phyloP scores from a whole-genome alignment of 2,888 invertebrate genomes.

The Pollenia amentaria region DNA sequence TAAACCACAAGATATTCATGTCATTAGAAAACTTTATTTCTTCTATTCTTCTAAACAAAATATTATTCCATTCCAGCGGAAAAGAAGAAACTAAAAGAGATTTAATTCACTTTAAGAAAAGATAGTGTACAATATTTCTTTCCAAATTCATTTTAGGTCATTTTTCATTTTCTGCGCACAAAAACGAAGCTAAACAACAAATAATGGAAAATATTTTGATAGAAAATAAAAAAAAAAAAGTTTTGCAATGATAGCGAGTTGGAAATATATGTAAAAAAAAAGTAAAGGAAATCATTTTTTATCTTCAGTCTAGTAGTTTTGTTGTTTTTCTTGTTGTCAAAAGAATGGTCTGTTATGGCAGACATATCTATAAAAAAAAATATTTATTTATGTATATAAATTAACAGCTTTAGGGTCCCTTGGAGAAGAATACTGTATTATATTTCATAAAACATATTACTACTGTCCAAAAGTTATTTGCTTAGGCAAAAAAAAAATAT shows the following conservation, averaged over 20 bases:
- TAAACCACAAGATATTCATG: constrained; percentile 57
- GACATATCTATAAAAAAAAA: too few species aligned
- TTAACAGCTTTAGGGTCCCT: background rate
- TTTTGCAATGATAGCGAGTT: constrained; percentile 9
- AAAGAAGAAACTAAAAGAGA: background rate
- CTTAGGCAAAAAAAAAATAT: too few species aligned
- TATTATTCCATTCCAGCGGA: background rate
- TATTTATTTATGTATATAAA: background rate
- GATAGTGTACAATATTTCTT: background rate
- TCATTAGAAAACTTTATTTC: constrained; percentile 40
- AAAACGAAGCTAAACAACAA: background rate
- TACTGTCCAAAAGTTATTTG: too few species aligned
- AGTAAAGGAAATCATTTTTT: background rate
- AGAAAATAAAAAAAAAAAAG: constrained; percentile 1
- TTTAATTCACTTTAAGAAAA: background rate
- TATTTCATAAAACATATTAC: too few species aligned
- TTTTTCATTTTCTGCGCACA: constrained; percentile 39
- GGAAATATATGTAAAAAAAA: constrained; percentile 4
- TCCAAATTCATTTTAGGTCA: constrained; percentile 20
- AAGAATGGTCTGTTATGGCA: too few species aligned
- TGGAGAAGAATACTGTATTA: background rate
- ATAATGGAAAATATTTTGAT: constrained; percentile 5
- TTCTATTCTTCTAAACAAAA: constrained; percentile 22
- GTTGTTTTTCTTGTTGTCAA: background rate
- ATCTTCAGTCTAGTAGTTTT: constrained; percentile 1